phyloP scores from a whole-genome alignment of 2,888 invertebrate genomes.

The Hypselothyrea guttata region DNA sequence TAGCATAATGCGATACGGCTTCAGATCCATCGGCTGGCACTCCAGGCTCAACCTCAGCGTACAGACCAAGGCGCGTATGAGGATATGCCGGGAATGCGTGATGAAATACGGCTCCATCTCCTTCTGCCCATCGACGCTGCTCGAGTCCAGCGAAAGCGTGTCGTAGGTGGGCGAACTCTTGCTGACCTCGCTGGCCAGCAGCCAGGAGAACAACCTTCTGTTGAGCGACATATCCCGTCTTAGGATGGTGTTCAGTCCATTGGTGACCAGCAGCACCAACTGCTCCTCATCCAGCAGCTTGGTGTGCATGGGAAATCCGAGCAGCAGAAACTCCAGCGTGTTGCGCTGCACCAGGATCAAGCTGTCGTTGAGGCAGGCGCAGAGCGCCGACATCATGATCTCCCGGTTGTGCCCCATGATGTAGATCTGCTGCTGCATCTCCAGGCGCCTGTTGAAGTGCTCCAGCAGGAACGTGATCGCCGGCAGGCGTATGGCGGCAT shows the following conservation, averaged over 20 bases:
- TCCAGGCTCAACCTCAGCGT: constrained; percentile 84
- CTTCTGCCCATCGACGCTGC: constrained; percentile 40
- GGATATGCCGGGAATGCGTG: constrained; percentile 86
- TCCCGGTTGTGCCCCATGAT: constrained; percentile 93
- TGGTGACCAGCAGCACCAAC: constrained; percentile 88
- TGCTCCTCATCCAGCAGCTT: constrained; percentile 87
- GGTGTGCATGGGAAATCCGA: constrained; percentile 93
- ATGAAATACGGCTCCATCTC: constrained; percentile 85
- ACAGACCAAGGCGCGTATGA: constrained; percentile 86
- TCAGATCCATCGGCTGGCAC: constrained; percentile 85
- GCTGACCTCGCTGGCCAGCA: constrained; percentile 87
- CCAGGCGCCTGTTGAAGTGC: constrained; percentile 90
- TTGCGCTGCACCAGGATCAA: constrained; percentile 93
- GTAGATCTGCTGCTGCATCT: constrained; percentile 91
- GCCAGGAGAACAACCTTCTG: constrained; percentile 91
- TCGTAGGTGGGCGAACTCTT: constrained; percentile 82
- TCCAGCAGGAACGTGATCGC: constrained; percentile 90
- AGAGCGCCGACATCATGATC: constrained; percentile 91
- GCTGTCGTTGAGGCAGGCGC: constrained; percentile 90
- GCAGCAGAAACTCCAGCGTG: constrained; percentile 90
- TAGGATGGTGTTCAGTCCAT: constrained; percentile 89
- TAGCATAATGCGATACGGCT: constrained; percentile 90
- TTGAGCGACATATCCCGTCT: constrained; percentile 95
- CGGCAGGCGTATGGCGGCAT: constrained; percentile 90
- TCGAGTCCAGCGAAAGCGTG: constrained; percentile 62